Evolutionary conservation across 2,797 vertebrate species (phyloP).

Genomic region (Bovichtus variegatus): DNA sequence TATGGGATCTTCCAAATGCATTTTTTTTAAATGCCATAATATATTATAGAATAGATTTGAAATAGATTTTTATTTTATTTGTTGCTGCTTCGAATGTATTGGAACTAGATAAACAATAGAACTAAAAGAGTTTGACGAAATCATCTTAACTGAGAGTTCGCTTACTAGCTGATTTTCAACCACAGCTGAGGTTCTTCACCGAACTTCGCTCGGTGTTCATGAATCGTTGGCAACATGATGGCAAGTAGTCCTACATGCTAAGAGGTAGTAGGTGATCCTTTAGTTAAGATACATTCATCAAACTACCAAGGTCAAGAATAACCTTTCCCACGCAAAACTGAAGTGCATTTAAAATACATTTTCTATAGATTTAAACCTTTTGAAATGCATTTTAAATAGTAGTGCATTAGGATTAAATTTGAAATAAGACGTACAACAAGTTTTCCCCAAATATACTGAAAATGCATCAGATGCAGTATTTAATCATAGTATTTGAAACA

Average conservation of each 20-base stretch:
- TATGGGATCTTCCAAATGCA: constrained; percentile 1
- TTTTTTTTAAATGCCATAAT: too few species aligned
- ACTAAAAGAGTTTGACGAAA: background rate
- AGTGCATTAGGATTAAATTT: constrained; percentile 11
- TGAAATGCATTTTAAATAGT: constrained; percentile 20
- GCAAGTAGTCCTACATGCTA: background rate
- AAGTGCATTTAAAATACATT: constrained; percentile 24
- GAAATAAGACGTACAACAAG: background rate
- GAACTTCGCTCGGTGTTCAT: background rate
- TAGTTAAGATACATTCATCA: constrained; percentile 1
- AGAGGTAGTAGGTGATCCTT: background rate
- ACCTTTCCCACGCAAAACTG: background rate
- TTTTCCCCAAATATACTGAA: constrained; percentile 19
- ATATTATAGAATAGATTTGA: background rate
- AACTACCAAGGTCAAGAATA: background rate
- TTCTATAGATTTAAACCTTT: background rate
- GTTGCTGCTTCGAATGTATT: constrained; percentile 21
- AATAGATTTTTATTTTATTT: constrained; percentile 1
- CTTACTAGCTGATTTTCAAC: background rate
- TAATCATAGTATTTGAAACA: constrained; percentile 11
- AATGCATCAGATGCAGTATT: constrained; percentile 22
- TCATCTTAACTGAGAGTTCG: background rate
- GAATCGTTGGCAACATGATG: background rate
- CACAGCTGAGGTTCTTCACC: too few species aligned
- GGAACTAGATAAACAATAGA: background rate